A percentile compares a stretch with the other conserved stretches of the same genome.
Evolutionary conservation across 2,888 invertebrate genomes (phyloP).

Genomic region (Alloplasta piceator): DNA sequence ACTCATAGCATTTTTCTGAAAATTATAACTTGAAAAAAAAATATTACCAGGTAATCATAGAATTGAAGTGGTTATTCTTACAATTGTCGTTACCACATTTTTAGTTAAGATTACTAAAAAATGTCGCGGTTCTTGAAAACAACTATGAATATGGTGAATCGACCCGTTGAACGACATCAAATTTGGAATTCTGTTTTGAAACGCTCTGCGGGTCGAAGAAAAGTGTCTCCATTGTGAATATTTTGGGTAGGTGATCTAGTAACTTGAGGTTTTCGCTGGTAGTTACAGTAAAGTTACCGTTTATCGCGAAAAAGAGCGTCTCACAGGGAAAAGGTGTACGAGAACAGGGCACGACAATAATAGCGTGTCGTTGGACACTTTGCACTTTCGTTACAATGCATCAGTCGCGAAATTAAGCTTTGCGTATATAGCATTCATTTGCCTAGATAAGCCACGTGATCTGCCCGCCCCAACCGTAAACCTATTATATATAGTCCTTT

Average conservation of each 20-base stretch:
- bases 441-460: slow-evolving; percentile 78
- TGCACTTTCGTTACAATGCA: slow-evolving; percentile 79
- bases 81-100: too few relatives aligned
- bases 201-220: slow-evolving; percentile 12
- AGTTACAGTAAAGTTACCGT: slow-evolving; percentile 45
- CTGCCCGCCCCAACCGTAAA: slow-evolving; percentile 41
- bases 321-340: neutral
- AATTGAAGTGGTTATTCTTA: too few relatives aligned
- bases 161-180: too few relatives aligned
- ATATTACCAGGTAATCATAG: too few relatives aligned
- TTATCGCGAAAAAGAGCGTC: slow-evolving; percentile 41
- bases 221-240: slow-evolving; percentile 4
- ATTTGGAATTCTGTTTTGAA: too few relatives aligned
- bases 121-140: too few relatives aligned
- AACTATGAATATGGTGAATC: too few relatives aligned
- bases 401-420: slow-evolving; percentile 79
- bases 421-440: slow-evolving; percentile 77
- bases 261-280: slow-evolving; percentile 6
- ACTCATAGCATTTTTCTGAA: too few relatives aligned
- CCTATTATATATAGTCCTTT: slow-evolving; percentile 5
- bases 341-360: slow-evolving; percentile 39
- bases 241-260: slow-evolving; percentile 20
- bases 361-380: slow-evolving; percentile 80
- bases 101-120: too few relatives aligned
- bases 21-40: too few relatives aligned